Percentiles rank a stretch among this genome's conserved stretches.
Conservation (phyloP, 2,888 invertebrate species). For the Cerastoderma edule region DNA sequence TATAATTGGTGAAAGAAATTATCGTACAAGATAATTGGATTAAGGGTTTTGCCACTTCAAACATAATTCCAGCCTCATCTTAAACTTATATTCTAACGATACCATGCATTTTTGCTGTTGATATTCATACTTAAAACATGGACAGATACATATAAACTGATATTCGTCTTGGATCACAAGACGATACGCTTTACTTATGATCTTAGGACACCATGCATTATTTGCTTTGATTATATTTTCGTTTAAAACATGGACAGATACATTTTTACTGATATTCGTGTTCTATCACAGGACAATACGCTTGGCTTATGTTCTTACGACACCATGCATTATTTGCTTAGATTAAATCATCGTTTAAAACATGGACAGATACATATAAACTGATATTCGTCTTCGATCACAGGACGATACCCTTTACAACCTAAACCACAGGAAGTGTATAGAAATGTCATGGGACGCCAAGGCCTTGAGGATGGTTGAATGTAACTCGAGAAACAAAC, state of each 20-base stretch:
- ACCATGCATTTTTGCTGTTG: neutral
- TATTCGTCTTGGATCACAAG: slow-evolving; percentile 49
- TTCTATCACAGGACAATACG: too few species aligned
- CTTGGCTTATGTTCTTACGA: too few species aligned
- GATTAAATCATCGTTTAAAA: neutral
- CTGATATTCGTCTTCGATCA: neutral
- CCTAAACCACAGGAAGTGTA: slow-evolving; percentile 67
- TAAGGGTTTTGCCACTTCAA: too few species aligned
- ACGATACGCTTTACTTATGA: slow-evolving; percentile 69
- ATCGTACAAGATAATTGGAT: too few species aligned
- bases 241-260: too few species aligned
- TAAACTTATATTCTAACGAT: too few species aligned
- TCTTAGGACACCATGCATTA: too few species aligned
- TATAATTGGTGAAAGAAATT: too few species aligned
- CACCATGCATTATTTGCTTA: neutral
- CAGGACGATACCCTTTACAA: slow-evolving; percentile 72
- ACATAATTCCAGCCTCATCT: too few species aligned
- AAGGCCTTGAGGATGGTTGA: slow-evolving; percentile 69
- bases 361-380: neutral
- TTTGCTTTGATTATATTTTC: too few species aligned
- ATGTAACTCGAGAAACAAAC: slow-evolving; percentile 65
- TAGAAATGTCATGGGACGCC: slow-evolving; percentile 72
- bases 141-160: neutral
- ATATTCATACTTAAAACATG: neutral
- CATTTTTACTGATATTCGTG: neutral